Base-by-base conservation (phyloP, 2,797 vertebrate species). In the Eulemur albifrons region DNA sequence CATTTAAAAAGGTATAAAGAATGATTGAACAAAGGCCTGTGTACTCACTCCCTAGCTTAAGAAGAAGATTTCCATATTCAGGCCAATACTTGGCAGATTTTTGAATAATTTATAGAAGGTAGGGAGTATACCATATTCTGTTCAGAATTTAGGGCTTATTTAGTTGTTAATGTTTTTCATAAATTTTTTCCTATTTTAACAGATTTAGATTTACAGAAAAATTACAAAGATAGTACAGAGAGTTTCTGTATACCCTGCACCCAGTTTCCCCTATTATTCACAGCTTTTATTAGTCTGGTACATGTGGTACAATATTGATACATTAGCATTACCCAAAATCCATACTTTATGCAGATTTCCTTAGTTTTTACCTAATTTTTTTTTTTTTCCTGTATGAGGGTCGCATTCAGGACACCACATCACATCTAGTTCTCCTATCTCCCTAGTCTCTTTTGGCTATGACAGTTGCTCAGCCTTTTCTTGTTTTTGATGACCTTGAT, bases 161-260 rank as follows among this genome's bases (percentile, higher is more conserved):
- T 88, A 87, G 27, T 88, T 79, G 10, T 80, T 82, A 11, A 77
- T 86, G 32, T 76, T 38, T 85, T 90, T 57, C 27, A n/a, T 77
- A 63, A 81, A 67, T 1, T 38, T 32, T 88, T 59, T 48, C 9
- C 50, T 73, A 89, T 80, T 80, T 90, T 73, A 82, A 43, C n/a
- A 17, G 50, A 83, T 88, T 93, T 79, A 48, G 80, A 81, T 79
- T 82, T 94, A 88, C 4, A 90, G 38, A 50, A 92, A 91, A 94
- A 54, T 61, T 87, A 0, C 73, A 67, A 69, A 63, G 75, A 23
- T 23, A 79, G 14, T 32, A 48, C 21, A 90, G 12, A 73, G 32
- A 83, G 4, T 63, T 59, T 38, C 72, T 57, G n/a, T 50, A 79
- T 21, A 35, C 27, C n/a, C 84, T 27, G 23, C 32, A 75, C 43